Evolutionary conservation across 2,797 vertebrate species (phyloP), one percentile per base, ranked within the genome.

Genomic region (Pempheris klunzingeri): DNA sequence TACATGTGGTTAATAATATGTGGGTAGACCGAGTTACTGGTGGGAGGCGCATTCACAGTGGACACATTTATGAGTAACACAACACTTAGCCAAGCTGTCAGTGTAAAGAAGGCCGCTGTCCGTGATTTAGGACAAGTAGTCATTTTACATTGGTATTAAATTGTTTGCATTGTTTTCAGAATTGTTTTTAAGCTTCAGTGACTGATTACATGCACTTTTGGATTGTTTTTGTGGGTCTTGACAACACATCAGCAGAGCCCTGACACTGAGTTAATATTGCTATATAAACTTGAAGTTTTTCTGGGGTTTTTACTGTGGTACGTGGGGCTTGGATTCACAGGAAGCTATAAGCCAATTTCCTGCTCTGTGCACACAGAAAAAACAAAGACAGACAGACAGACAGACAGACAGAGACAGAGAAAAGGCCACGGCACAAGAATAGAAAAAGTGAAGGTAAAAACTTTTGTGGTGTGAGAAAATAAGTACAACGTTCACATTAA

Each of bases 341-440:
- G 85, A 77, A 77, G 68, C 78, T 68, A 0, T 49, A 78, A 76
- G 32, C 11, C 44, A 77, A 44, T 79, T 77, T 75, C 78, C 78
- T 80, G 68, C 68, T 62, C 10, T 63, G 26, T 22, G 30, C 41
- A 34, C 46, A 30, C 52, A 43, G 30, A 49, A n/a, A 66, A 36
- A 80, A n/a, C 41, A 68, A n/a, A 52, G 28, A 49, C 41, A 61
- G 22, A 43, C 49, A 72, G 30, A 32, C 3, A 32, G 30, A 3
- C 30, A n/a, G n/a, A n/a, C n/a, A n/a, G n/a, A n/a, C 30, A 32
- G 30, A 32, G 4, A 3, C 30, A 6, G 30, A 32, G 30, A 3
- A 3, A 26, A 61, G 41, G 10, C 32, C 30, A 46, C 0, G 12
- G 28, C n/a, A 38, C 22, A 3, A 20, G 14, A 34, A 28, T 3